Conservation (phyloP, 2,888 invertebrate species). For the Coronaproctus castanopsis region DNA sequence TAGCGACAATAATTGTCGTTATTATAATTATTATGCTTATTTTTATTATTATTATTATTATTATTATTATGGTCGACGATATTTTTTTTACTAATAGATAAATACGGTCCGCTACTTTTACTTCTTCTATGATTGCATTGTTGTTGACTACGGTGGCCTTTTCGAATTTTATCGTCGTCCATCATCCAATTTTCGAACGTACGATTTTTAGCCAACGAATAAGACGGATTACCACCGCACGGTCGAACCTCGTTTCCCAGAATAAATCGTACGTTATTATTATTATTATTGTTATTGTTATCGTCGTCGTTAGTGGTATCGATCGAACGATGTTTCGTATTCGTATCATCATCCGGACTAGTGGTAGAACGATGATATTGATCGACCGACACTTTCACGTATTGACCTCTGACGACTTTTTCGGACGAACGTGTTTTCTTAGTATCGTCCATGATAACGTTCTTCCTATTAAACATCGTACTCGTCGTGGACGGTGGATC, state of each 20-base stretch:
- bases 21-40: too few relatives aligned
- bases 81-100: too few relatives aligned
- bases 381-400: conserved; percentile 15
- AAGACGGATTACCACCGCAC: conserved; percentile 11
- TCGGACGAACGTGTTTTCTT: conserved; percentile 5
- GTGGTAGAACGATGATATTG: not conserved
- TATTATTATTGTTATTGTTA: too few relatives aligned
- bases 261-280: too few relatives aligned
- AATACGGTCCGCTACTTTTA: conserved; percentile 2
- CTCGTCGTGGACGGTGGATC: conserved; percentile 5
- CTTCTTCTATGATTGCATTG: not conserved
- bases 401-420: conserved; percentile 18
- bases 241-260: conserved; percentile 8
- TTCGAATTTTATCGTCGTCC: not conserved
- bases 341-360: not conserved
- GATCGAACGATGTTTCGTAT: not conserved
- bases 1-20: too few relatives aligned
- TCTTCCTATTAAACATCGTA: conserved; percentile 6
- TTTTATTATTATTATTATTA: too few relatives aligned
- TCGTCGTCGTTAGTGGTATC: too few relatives aligned
- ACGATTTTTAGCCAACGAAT: conserved; percentile 8
- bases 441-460: not conserved
- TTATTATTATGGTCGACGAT: too few relatives aligned
- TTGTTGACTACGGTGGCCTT: not conserved
- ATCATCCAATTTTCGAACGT: not conserved